phyloP scores from a whole-genome alignment of 2,888 invertebrate species.

The Euplexia lucipara region DNA sequence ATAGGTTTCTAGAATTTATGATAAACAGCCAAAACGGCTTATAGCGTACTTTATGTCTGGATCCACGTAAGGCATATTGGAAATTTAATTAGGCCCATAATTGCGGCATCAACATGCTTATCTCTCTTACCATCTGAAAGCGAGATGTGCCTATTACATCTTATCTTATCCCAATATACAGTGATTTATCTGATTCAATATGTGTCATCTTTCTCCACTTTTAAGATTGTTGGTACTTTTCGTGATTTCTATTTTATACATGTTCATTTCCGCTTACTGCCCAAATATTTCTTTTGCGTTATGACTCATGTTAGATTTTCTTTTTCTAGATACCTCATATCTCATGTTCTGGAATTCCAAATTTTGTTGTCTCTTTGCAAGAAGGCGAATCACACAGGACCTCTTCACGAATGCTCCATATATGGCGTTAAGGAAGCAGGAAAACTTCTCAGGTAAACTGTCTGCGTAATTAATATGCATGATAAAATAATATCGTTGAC shows the following conservation, averaged over 20 bases:
- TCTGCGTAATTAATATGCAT: conserved; percentile 41
- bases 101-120: background rate
- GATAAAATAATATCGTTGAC: conserved; percentile 34
- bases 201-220: conserved; percentile 6
- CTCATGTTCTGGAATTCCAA: conserved; percentile 95
- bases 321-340: conserved; percentile 90
- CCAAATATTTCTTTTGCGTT: background rate
- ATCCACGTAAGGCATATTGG: too few species aligned
- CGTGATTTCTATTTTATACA: too few species aligned
- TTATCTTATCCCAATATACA: conserved; percentile 1
- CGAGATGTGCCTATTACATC: background rate
- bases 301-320: conserved; percentile 8
- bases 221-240: background rate
- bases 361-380: conserved; percentile 93
- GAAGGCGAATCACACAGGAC: conserved; percentile 92
- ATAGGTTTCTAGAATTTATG: too few species aligned
- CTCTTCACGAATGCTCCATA: conserved; percentile 94
- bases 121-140: background rate
- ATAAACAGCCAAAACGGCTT: too few species aligned
- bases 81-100: too few species aligned
- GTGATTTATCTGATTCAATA: background rate
- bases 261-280: background rate
- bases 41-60: too few species aligned
- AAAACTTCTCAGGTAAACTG: conserved; percentile 89
- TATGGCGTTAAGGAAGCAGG: conserved; percentile 93